Evolutionary conservation across 2,888 invertebrate species (phyloP).

Genomic region (Pammene aurita): DNA sequence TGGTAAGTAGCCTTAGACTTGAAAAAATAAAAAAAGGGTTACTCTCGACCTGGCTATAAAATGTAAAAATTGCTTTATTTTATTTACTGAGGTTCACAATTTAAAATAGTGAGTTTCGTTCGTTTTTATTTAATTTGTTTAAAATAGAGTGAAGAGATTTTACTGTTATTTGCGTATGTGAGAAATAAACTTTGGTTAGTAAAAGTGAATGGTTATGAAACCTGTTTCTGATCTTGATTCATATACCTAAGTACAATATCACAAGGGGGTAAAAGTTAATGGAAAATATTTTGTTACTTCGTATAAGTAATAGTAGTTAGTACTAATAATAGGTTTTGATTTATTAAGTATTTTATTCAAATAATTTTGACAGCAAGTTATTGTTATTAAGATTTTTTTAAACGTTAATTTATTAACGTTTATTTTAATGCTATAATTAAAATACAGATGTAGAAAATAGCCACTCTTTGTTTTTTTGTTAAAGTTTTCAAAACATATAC

Average conservation of each 20-base stretch:
- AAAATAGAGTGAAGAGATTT: neutral
- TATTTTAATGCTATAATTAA: too few relatives aligned
- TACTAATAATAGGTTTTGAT: too few relatives aligned
- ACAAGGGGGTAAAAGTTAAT: neutral
- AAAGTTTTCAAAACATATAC: too few relatives aligned
- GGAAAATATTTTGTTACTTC: too few relatives aligned
- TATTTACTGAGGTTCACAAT: conserved; percentile 18
- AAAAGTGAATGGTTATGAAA: neutral
- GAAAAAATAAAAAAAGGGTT: conserved; percentile 28
- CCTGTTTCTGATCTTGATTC: neutral
- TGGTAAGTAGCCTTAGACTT: conserved; percentile 65
- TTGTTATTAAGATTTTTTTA: too few relatives aligned
- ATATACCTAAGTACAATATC: neutral
- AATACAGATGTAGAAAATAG: too few relatives aligned
- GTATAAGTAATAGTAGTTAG: too few relatives aligned
- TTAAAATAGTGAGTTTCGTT: conserved; percentile 22
- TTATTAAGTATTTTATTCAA: too few relatives aligned
- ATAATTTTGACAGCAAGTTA: too few relatives aligned
- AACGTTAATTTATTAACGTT: too few relatives aligned
- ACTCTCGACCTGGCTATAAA: conserved; percentile 30
- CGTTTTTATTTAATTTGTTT: conserved; percentile 9
- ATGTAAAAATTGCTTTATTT: conserved; percentile 28
- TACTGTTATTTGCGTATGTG: conserved; percentile 8
- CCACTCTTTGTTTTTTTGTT: too few relatives aligned
- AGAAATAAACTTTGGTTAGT: neutral